phyloP scores from a whole-genome alignment of 2,888 invertebrate genomes.

The Machimus rusticus region DNA sequence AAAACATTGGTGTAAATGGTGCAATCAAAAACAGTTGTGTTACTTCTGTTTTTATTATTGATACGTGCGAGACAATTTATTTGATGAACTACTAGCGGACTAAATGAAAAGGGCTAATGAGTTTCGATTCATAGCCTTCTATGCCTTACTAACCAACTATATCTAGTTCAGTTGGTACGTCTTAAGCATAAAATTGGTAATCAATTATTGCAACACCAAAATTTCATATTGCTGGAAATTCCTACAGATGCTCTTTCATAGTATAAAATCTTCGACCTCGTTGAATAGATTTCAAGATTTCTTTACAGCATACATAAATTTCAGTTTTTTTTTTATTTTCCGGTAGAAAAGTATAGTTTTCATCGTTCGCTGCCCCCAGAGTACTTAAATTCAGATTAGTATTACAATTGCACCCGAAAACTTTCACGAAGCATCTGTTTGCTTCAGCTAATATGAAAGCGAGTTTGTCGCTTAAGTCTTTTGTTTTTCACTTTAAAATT shows the following conservation, averaged over 20 bases:
- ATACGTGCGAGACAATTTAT: neutral
- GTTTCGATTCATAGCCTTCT: too few species aligned
- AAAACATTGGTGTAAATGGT: neutral
- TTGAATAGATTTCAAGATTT: neutral
- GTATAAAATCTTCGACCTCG: neutral
- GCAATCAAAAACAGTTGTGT: neutral
- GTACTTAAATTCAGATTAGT: neutral
- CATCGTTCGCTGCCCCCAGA: neutral
- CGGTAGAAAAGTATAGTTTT: neutral
- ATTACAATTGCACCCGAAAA: neutral
- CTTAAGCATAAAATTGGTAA: neutral
- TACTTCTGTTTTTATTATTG: neutral
- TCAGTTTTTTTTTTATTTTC: neutral
- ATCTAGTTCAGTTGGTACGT: too few species aligned
- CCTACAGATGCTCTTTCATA: neutral
- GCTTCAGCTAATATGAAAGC: neutral
- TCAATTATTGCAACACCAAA: neutral
- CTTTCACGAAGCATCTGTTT: neutral
- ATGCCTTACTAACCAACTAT: too few species aligned
- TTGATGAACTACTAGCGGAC: too few species aligned
- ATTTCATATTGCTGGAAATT: neutral
- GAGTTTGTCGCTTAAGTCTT: conserved; percentile 31
- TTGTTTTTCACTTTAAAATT: neutral
- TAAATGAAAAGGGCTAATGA: too few species aligned
- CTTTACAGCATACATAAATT: neutral